Evolutionary conservation across 1,140 invertebrate genomes (phyloP).

Genomic region (Phocides pigmalion): DNA sequence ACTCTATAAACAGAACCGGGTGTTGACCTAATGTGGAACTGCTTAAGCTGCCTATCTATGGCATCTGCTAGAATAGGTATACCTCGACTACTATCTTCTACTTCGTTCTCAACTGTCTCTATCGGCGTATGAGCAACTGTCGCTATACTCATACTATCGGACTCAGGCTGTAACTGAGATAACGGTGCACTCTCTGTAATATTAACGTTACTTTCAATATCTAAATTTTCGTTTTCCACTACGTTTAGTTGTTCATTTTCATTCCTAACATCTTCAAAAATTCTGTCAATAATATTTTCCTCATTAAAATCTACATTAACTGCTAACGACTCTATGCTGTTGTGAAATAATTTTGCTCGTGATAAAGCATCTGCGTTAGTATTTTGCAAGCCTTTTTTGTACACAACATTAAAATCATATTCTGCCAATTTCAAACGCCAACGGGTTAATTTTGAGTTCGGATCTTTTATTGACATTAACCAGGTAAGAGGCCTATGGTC

Average conservation of each 20-base stretch:
- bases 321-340: conserved; percentile 1
- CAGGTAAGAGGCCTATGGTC: conserved; percentile 48
- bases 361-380: conserved; percentile 33
- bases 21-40: conserved; percentile 43
- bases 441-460: conserved; percentile 47
- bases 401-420: conserved; percentile 12
- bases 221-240: no score
- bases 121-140: no score
- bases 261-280: no score
- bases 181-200: no score
- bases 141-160: no score
- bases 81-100: no score
- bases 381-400: conserved; percentile 24
- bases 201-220: no score
- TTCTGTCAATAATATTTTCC: no score
- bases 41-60: conserved; percentile 45
- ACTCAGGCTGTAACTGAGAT: no score
- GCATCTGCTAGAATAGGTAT: no score
- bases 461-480: conserved; percentile 67
- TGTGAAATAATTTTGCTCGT: conserved; percentile 18
- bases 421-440: conserved; percentile 35
- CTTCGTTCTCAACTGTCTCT: conserved; percentile 26
- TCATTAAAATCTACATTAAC: no score
- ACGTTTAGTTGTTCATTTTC: no score
- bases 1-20: conserved; percentile 38